Conservation (phyloP, 2,113 vertebrate genomes). For the Corythornis vintsioides region DNA sequence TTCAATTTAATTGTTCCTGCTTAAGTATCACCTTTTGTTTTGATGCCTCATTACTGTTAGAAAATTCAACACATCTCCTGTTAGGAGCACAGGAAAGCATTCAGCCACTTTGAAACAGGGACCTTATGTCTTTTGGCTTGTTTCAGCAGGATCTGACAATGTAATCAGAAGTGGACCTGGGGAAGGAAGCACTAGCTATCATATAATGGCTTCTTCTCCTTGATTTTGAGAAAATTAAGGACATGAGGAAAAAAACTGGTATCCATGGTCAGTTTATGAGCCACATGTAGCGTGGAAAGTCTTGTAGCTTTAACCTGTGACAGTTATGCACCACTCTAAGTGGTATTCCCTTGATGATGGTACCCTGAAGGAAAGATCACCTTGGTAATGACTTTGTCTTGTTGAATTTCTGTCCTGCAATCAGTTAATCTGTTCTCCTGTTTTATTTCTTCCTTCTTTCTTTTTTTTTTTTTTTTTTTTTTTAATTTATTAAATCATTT, state of each 20-base stretch:
- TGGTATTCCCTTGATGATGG: background rate
- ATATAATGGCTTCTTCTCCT: background rate
- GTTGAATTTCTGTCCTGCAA: background rate
- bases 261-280: background rate
- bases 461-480: background rate
- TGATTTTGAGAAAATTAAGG: background rate
- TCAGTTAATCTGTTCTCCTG: background rate
- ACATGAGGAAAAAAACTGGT: background rate
- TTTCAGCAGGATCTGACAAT: background rate
- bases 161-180: accelerated
- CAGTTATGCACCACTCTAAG: background rate
- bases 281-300: background rate
- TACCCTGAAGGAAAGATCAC: background rate
- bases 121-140: background rate
- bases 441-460: no score
- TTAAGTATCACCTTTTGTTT: background rate
- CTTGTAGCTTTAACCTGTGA: background rate
- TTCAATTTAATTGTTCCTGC: background rate
- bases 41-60: background rate
- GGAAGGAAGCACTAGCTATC: background rate
- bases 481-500: background rate
- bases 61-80: background rate
- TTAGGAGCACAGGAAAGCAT: background rate
- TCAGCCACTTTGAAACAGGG: background rate
- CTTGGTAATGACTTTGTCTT: background rate